A percentile compares a stretch with the other conserved stretches of the same genome.
These are phyloP conservation scores for Corticium candelabrum DNA, from an alignment of 37 sponge, comb jelly and placozoan genomes.

Conservation along the genomic window DNA sequence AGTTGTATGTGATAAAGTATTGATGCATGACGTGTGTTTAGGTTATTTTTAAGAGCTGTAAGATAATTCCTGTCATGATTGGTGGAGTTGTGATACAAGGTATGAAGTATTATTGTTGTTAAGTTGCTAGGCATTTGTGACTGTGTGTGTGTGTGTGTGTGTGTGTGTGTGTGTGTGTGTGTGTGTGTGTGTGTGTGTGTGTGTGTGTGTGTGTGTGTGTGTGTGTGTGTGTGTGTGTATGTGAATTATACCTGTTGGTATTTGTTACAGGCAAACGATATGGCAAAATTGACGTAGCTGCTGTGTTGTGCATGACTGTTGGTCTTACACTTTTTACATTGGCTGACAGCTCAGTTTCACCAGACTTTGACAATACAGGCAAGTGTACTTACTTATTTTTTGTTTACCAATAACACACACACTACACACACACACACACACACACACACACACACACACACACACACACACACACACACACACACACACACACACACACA, in stretches of 20 bases:
- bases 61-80: conserved; percentile 85
- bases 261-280: conserved; percentile 48
- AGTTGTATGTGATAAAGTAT: background rate
- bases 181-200: conserved; percentile 13
- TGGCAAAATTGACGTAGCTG: conserved; percentile 27
- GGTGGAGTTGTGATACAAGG: conserved; percentile 74
- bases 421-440: too few relatives aligned
- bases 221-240: conserved; percentile 1
- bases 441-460: too few relatives aligned
- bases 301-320: conserved; percentile 45
- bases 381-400: too few relatives aligned
- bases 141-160: conserved; percentile 9
- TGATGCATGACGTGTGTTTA: background rate
- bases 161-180: conserved; percentile 13
- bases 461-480: too few relatives aligned
- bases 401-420: too few relatives aligned
- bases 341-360: conserved; percentile 60
- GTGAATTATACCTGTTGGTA: background rate
- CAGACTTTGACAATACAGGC: conserved; percentile 50
- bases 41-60: conserved; percentile 83
- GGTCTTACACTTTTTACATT: conserved; percentile 61
- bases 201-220: conserved; percentile 9
- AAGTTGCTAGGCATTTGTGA: background rate
- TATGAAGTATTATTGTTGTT: conserved; percentile 1
- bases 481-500: too few relatives aligned